phyloP scores from a whole-genome alignment of 1,140 invertebrate species.

The Trichonephila clavata region DNA sequence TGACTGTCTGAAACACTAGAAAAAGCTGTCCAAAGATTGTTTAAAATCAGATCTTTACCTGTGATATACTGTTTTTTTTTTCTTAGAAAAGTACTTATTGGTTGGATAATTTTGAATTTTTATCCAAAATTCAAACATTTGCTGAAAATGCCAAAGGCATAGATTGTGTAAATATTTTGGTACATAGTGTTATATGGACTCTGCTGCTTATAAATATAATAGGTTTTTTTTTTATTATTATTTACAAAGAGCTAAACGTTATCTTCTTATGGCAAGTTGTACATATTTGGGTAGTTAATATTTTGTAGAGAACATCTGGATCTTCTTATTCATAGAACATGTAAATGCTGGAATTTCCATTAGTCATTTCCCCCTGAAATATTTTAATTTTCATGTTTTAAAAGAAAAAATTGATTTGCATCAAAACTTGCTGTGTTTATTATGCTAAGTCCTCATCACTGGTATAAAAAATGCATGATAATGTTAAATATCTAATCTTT shows the following conservation, averaged over 20 bases:
- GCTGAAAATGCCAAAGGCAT: constrained; percentile 55
- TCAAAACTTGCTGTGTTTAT: neutral
- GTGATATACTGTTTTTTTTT: constrained; percentile 59
- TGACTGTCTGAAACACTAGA: too few species aligned
- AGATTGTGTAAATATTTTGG: constrained; percentile 60
- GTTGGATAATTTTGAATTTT: constrained; percentile 41
- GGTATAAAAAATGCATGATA: neutral
- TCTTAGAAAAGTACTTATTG: constrained; percentile 56
- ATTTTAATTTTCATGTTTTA: neutral
- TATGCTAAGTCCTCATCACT: neutral
- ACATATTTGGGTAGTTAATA: constrained; percentile 44
- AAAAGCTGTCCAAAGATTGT: constrained; percentile 69
- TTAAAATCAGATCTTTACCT: constrained; percentile 44
- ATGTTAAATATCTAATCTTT: neutral
- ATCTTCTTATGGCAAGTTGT: constrained; percentile 48
- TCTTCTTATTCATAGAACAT: constrained; percentile 26
- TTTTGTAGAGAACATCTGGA: constrained; percentile 30
- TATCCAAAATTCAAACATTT: constrained; percentile 29
- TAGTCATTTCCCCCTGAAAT: neutral
- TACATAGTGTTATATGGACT: constrained; percentile 17
- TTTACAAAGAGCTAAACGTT: neutral
- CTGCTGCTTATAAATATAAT: constrained; percentile 21
- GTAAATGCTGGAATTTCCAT: neutral
- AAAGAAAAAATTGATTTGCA: neutral
- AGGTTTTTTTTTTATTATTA: constrained; percentile 56